A percentile compares a stretch with the other conserved stretches of the same genome.
phyloP scores from a whole-genome alignment of 2,113 vertebrate species.

The Euleptes europaea region DNA sequence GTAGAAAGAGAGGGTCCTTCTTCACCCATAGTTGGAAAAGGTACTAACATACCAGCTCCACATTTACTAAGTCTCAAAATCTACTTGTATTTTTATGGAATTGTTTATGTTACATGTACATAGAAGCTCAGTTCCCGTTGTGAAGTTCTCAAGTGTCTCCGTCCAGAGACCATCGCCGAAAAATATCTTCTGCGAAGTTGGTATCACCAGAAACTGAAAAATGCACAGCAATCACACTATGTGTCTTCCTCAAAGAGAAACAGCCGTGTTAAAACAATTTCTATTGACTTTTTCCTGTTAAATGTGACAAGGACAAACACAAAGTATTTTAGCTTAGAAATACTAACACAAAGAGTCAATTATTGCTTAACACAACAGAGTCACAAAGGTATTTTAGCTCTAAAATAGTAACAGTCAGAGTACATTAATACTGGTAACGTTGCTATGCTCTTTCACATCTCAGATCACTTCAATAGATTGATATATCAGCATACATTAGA shows the following conservation, averaged over 20 bases:
- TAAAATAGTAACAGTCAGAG: background rate
- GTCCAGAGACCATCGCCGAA: background rate
- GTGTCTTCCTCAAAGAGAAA: background rate
- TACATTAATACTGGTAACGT: background rate
- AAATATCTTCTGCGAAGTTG: background rate
- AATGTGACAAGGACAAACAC: slow-evolving; percentile 23
- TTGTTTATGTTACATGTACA: background rate
- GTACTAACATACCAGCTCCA: background rate
- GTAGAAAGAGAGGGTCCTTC: background rate
- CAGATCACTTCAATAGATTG: background rate
- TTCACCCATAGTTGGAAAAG: background rate
- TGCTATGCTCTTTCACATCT: background rate
- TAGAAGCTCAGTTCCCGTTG: background rate
- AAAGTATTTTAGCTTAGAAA: slow-evolving; percentile 17
- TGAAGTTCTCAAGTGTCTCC: background rate
- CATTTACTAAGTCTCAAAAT: background rate
- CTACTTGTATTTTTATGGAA: background rate
- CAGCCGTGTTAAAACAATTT: slow-evolving; percentile 21
- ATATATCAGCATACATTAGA: too few relatives aligned
- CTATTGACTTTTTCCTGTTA: slow-evolving; percentile 33
- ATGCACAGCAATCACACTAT: background rate
- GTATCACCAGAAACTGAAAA: slow-evolving; percentile 32
- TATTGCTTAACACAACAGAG: background rate
- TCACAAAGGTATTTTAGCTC: slow-evolving; percentile 15
- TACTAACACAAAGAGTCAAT: background rate